phyloP scores from a whole-genome alignment of 2,888 invertebrate species.

The Leptinotarsa juncta region DNA sequence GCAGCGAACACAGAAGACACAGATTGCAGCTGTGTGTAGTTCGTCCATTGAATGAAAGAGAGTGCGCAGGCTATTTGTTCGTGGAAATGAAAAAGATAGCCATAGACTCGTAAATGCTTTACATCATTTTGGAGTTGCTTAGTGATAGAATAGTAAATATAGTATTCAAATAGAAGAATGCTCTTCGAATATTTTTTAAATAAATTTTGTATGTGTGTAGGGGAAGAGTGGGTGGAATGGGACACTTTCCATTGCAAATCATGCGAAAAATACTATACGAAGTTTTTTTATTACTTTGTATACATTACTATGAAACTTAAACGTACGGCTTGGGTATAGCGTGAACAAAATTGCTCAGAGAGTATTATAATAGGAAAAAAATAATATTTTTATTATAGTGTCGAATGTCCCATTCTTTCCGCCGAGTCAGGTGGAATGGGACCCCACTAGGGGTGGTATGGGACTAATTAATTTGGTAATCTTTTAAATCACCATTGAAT shows the following conservation, averaged over 20 bases:
- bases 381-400: not conserved
- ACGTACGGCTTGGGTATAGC: not conserved
- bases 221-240: not conserved
- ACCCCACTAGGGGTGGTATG: not conserved
- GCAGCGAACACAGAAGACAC: too few relatives aligned
- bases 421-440: not conserved
- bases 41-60: too few relatives aligned
- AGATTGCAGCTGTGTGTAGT: too few relatives aligned
- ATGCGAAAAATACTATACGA: not conserved
- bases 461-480: constrained; percentile 2
- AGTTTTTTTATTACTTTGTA: not conserved
- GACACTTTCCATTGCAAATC: not conserved
- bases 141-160: too few relatives aligned
- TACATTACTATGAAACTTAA: not conserved
- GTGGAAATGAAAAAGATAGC: too few relatives aligned
- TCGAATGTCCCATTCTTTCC: not conserved
- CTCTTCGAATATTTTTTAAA: too few relatives aligned
- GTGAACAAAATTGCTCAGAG: not conserved
- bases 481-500: not conserved
- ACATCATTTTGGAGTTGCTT: too few relatives aligned
- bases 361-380: not conserved
- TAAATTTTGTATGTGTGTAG: not conserved
- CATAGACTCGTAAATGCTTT: too few relatives aligned
- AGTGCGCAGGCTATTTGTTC: too few relatives aligned
- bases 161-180: too few relatives aligned